Base-by-base conservation (phyloP, 2,113 vertebrate genomes). In the Uropsilus gracilis region DNA sequence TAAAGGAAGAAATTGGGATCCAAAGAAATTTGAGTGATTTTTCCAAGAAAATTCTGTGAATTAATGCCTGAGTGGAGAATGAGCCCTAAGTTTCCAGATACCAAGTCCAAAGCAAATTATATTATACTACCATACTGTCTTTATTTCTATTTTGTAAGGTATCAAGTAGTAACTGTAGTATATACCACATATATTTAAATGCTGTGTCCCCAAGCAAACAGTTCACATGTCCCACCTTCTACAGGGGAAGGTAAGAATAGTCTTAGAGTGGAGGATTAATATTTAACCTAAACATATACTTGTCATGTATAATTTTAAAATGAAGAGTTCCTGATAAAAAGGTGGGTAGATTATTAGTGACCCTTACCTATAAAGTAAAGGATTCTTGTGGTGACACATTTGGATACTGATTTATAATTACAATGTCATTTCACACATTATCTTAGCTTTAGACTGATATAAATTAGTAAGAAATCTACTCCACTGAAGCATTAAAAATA, bases 371-470 rank as follows among this genome's bases (percentile, higher is more conserved):
- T 18, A 84, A 66, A 26, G 39, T 78, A 78, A 83, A 81, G 61
- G 61, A 59, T n/a, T 82, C 37, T 71, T 34, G 44, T 9, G 68
- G 66, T 57, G 72, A 75, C 2, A 48, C n/a, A 48, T 76, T 57
- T 81, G 28, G 44, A 69, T 61, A 63, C 3, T 63, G 30, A 85
- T 94, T 72, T 61, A 20, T 71, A 92, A 87, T 50, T 83, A 83
- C 50, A 82, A 46, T 50, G n/a, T 66, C 76, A 77, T 84, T 92
- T 89, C 34, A 53, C 11, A n/a, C 69, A 72, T 85, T 87, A 34
- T 55, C 39, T 88, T 87, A 90, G 24, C 30, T 87, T 32, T 78
- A 76, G 17, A 90, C n/a, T 61, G 32, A 88, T 59, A 16, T 20
- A 86, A 73, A 18, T 6, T 75, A 71, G 30, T 11, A 76, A 71